These are phyloP conservation scores for Tragelaphus scriptus DNA, from an alignment of 2,113 vertebrate species.

Conservation along the genomic window DNA sequence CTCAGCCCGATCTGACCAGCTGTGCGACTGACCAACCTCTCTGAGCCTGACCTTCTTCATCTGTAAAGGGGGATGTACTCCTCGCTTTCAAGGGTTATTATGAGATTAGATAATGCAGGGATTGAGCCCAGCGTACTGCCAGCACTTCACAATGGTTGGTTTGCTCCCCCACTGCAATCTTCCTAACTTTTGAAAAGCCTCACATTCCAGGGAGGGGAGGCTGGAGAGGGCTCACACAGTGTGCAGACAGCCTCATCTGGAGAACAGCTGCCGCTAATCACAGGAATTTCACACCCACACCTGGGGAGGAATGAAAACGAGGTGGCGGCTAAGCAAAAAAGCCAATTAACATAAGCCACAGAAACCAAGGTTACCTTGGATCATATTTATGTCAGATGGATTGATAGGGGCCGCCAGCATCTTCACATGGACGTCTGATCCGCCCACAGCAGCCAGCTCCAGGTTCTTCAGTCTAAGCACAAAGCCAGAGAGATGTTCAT, in stretches of 20 bases:
- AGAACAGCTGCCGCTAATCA: constrained; percentile 26
- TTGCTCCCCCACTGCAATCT: neutral
- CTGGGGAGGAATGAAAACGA: constrained; percentile 5
- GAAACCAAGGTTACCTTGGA: constrained; percentile 87
- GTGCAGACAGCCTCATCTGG: neutral
- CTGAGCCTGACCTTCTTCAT: neutral
- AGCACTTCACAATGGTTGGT: neutral
- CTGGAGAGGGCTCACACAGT: neutral
- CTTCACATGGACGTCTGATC: constrained; percentile 84
- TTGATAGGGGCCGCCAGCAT: constrained; percentile 96
- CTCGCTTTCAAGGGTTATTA: neutral
- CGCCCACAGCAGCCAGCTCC: constrained; percentile 77
- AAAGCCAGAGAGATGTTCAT: constrained; percentile 41
- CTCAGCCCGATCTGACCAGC: neutral
- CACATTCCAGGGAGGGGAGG: neutral
- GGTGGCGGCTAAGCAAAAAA: constrained; percentile 19
- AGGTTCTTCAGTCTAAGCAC: constrained; percentile 84
- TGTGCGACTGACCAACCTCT: neutral
- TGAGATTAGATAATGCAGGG: neutral
- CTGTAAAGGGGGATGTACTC: neutral
- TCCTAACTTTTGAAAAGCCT: constrained; percentile 15
- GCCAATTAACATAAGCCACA: constrained; percentile 45
- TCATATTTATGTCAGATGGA: constrained; percentile 96
- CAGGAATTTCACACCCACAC: constrained; percentile 7
- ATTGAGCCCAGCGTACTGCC: neutral